Base-by-base conservation (phyloP, 1,140 invertebrate genomes). In the Myzus persicae region DNA sequence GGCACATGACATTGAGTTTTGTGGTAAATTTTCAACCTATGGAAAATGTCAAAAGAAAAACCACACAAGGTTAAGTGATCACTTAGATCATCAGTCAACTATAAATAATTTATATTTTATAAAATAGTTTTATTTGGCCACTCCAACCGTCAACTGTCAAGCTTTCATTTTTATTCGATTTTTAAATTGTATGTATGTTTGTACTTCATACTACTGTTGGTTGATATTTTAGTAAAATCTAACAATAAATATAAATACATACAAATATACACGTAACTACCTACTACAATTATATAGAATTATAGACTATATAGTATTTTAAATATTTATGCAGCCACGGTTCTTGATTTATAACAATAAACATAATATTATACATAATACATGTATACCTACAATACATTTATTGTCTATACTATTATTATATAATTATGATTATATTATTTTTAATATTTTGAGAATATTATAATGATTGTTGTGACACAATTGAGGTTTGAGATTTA, bases 51-150 rank as follows among this genome's bases (percentile, higher is more conserved):
- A 44, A 48, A 51, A 59, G 36, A 90, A 59, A 59, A 59, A 59
- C 54, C 38, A 42, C 51, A 67, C 89, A 90, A 90, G 89, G 89
- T 42, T 90, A 67, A 42, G 26, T 31, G 4, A 36, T 90, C 40
- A 38, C 48, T 76, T 76, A 36, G 20, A 36, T 90, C 48, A 42
- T 54, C 89, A 59, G 26, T 67, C 51, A 90, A 90, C 31, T 67
- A 42, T 67, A 31, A 90, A 90, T 42, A 90, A 90, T 67, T 90
- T n/a, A n/a, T 67, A 76, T 76, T 76, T 76, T n/a, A n/a, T n/a
- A 76, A 18, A 76, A 24, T n/a, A n/a, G 31, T 67, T 8, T 42
- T 42, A 89, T 89, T 89, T 40, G 1, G 11, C 88, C 36, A 89
- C 26, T 89, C 38, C n/a, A 91, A 44, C 22, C 31, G 44, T 36